These are phyloP conservation scores for Eledone cirrhosa DNA, from an alignment of 2,888 invertebrate genomes.

Conservation along the genomic window DNA sequence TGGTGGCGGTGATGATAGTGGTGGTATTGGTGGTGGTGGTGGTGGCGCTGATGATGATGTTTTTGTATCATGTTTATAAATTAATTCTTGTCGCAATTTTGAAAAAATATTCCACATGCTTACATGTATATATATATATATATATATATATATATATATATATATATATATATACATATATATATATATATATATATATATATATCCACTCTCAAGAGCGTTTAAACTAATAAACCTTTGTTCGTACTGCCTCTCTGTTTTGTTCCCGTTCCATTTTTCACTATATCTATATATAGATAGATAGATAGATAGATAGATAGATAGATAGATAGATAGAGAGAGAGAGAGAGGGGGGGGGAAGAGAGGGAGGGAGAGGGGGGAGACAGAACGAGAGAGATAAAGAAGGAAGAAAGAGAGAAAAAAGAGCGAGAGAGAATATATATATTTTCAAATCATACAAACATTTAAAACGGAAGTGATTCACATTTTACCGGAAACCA, in stretches of 20 bases:
- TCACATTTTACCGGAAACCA: slow-evolving; percentile 22
- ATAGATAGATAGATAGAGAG: neutral
- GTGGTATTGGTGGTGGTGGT: too few species aligned
- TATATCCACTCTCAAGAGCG: too few species aligned
- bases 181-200: neutral
- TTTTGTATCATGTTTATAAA: too few species aligned
- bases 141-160: slow-evolving; percentile 1
- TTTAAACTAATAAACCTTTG: too few species aligned
- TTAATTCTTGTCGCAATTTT: too few species aligned
- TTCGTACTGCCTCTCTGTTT: too few species aligned
- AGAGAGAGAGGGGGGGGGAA: neutral
- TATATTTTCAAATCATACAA: neutral
- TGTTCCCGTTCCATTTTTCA: too few species aligned
- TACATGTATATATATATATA: too few species aligned
- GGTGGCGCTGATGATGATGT: too few species aligned
- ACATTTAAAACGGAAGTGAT: slow-evolving; percentile 27
- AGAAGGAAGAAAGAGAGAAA: neutral
- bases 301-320: neutral
- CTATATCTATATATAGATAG: neutral
- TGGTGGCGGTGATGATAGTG: too few species aligned
- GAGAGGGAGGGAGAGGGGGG: neutral
- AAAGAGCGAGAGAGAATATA: neutral
- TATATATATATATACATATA: slow-evolving; percentile 6
- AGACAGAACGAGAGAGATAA: too few species aligned
- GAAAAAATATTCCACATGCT: too few species aligned